phyloP scores from a whole-genome alignment of 2,113 vertebrate genomes.

The Notothenia rossii region DNA sequence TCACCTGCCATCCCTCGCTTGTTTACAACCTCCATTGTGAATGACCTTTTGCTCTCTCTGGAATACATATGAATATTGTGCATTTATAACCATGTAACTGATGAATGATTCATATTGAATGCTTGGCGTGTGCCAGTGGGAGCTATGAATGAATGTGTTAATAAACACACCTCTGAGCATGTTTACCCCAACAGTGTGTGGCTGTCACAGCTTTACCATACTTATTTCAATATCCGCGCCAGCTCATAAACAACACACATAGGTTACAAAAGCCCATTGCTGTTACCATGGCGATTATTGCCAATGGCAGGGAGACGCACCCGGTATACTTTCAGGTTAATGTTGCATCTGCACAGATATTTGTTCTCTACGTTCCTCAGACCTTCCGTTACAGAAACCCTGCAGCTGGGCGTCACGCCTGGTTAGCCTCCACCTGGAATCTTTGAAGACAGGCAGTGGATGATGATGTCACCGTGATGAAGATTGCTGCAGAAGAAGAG shows the following conservation, averaged over 20 bases:
- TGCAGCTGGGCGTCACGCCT: background rate
- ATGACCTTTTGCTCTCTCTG: background rate
- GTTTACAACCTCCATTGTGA: background rate
- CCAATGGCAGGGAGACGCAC: background rate
- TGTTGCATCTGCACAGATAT: background rate
- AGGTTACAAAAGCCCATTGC: background rate
- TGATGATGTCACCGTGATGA: background rate
- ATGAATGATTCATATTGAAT: background rate
- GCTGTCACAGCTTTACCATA: background rate
- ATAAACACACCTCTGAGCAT: background rate
- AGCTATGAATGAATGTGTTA: background rate
- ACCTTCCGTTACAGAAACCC: background rate
- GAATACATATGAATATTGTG: background rate
- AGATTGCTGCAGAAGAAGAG: background rate
- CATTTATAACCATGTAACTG: background rate
- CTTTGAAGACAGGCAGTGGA: background rate
- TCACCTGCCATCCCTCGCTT: background rate
- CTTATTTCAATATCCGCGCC: background rate
- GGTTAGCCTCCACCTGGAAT: background rate
- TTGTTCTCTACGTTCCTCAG: background rate
- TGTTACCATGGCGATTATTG: slow-evolving; percentile 11
- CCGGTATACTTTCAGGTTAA: background rate
- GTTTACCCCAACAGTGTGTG: background rate
- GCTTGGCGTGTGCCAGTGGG: background rate
- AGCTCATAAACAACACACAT: background rate